These are phyloP conservation scores for Urechis unicinctus DNA, from an alignment of 2,888 invertebrate genomes.

Conservation along the genomic window DNA sequence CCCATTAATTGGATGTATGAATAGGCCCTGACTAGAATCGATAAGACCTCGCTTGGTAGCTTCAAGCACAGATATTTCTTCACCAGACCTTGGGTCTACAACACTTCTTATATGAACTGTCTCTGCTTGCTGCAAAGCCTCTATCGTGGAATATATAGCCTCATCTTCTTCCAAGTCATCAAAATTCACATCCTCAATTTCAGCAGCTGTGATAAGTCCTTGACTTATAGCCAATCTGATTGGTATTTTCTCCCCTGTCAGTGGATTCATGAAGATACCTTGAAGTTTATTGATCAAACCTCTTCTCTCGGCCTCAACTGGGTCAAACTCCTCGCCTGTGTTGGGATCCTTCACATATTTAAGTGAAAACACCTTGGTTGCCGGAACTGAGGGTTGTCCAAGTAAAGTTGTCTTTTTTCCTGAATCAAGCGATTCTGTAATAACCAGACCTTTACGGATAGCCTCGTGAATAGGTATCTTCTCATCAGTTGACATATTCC, in stretches of 20 bases:
- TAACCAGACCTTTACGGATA: slow-evolving; percentile 69
- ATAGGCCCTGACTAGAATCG: slow-evolving; percentile 66
- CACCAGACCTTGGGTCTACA: slow-evolving; percentile 61
- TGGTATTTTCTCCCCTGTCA: slow-evolving; percentile 68
- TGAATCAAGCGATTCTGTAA: slow-evolving; percentile 28
- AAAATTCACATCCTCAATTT: slow-evolving; percentile 23
- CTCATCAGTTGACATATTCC: slow-evolving; percentile 72
- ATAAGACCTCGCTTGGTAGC: slow-evolving; percentile 84
- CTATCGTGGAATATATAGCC: slow-evolving; percentile 21
- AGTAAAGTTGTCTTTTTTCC: slow-evolving; percentile 16
- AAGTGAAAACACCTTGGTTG: slow-evolving; percentile 19
- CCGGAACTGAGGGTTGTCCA: slow-evolving; percentile 14
- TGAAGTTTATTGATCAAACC: slow-evolving; percentile 23
- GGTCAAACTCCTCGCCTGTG: slow-evolving; percentile 16
- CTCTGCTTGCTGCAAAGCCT: slow-evolving; percentile 16
- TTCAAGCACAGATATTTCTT: slow-evolving; percentile 83
- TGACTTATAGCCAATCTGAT: slow-evolving; percentile 21
- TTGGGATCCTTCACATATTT: slow-evolving; percentile 20
- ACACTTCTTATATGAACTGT: slow-evolving; percentile 40
- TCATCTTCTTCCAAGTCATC: slow-evolving; percentile 30
- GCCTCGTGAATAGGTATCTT: slow-evolving; percentile 77
- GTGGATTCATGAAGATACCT: slow-evolving; percentile 60
- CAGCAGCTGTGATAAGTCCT: slow-evolving; percentile 19
- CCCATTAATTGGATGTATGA: slow-evolving; percentile 59
- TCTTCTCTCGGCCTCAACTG: slow-evolving; percentile 23